These are phyloP conservation scores for Oryzias dopingdopingensis DNA, from an alignment of 2,797 vertebrate genomes.

Conservation along the genomic window DNA sequence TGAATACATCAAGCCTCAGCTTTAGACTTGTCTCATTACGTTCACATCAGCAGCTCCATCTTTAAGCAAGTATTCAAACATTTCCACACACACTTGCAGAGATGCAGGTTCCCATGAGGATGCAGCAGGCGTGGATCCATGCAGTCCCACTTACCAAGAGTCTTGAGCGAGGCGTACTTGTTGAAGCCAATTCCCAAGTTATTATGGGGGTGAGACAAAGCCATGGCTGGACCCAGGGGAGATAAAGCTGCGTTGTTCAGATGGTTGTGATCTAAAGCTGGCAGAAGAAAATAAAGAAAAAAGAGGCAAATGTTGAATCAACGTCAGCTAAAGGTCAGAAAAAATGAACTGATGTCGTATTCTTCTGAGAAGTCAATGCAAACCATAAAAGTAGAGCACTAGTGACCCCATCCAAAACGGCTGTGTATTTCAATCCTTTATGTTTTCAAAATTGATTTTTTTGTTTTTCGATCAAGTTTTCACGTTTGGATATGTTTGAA, in stretches of 20 bases:
- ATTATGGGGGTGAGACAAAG: constrained; percentile 80
- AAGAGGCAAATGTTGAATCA: constrained; percentile 11
- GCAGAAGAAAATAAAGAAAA: constrained; percentile 17
- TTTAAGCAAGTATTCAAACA: constrained; percentile 3
- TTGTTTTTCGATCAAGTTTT: no score
- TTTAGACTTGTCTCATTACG: not conserved
- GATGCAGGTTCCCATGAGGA: not conserved
- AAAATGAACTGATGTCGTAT: constrained; percentile 13
- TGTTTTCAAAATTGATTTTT: not conserved
- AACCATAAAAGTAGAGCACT: no score
- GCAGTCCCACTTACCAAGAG: constrained; percentile 80
- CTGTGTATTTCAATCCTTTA: not conserved
- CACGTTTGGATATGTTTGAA: no score
- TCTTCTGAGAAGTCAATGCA: not conserved
- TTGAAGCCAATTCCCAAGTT: constrained; percentile 81
- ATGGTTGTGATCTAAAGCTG: constrained; percentile 82
- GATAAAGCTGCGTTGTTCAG: constrained; percentile 82
- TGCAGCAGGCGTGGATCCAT: not conserved
- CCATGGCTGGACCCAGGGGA: constrained; percentile 73
- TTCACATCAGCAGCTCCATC: not conserved
- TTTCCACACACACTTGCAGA: not conserved
- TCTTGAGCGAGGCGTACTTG: constrained; percentile 86
- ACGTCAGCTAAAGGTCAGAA: constrained; percentile 3
- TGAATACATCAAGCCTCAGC: not conserved
- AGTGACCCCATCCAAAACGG: not conserved